Evolutionary conservation across 2,797 vertebrate species (phyloP), one percentile per base, ranked within the genome.

Genomic region (Myoxocephalus aenaeus): DNA sequence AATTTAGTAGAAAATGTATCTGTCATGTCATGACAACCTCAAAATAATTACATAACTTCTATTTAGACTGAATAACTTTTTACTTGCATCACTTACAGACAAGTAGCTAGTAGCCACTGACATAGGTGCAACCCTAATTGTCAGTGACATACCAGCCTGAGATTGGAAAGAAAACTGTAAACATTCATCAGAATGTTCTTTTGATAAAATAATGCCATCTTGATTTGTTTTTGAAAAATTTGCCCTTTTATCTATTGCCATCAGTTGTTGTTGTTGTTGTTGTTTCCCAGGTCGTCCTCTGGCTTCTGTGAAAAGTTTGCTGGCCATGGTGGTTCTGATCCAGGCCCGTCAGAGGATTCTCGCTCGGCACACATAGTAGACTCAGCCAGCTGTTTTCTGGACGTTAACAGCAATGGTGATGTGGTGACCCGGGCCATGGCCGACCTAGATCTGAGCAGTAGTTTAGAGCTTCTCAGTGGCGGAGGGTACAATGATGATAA

Each of bases 241-340:
- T 48, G 4, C 18, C 18, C 3, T 50, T 50, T 5, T 25, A 2
- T 53, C 2, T 46, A 9, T 9, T 48, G 4, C n/a, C 10, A 42
- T 34, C 9, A 0, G 4, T 38, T 32, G 6, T 27, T 40, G 6
- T 50, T 32, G 6, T 27, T 40, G 6, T 50, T 34, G 5, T 50
- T 78, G 3, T 83, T 80, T 80, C 17, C 25, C 82, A 94, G 93
- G 54, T 96, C 94, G 2, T 95, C 95, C 10, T 96, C 95, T 38
- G 95, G 95, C 38, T 95, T 96, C 75, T 96, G 94, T 86, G 95
- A 96, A 78, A 92, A 81, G 22, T 92, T 93, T 86, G 88, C 89
- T 0, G 91, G 88, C n/a, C 66, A 81, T 8, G 76, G 75, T 65
- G 87, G 72, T 32, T 92, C 87, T 38, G 81, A 89, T 65, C 89